Percentiles rank a stretch among this genome's conserved stretches.
phyloP scores from a whole-genome alignment of 2,888 invertebrate species.

The Creontiades dilutus region DNA sequence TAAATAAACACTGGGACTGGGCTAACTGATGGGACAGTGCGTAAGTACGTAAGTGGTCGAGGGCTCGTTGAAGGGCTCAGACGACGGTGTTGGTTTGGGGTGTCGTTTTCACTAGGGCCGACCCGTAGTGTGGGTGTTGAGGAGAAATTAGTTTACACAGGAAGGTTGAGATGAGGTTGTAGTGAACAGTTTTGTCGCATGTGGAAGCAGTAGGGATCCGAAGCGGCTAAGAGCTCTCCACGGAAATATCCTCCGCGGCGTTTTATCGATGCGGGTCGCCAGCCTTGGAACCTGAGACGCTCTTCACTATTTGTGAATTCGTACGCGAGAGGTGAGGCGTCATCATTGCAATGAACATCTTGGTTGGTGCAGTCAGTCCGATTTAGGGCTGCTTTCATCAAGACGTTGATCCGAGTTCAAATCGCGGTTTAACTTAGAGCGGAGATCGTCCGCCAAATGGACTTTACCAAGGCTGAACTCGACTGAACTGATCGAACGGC shows the following conservation, averaged over 20 bases:
- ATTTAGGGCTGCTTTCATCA: too few species aligned
- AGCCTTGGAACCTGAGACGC: too few species aligned
- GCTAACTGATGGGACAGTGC: conserved; percentile 68
- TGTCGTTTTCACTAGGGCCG: neutral
- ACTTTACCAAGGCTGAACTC: too few species aligned
- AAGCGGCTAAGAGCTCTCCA: neutral
- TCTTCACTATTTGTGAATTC: too few species aligned
- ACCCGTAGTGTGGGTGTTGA: neutral
- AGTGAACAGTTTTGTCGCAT: conserved; percentile 86
- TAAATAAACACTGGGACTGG: conserved; percentile 66
- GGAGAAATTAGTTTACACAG: conserved; percentile 39
- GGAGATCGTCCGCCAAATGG: too few species aligned
- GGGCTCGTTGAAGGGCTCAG: conserved; percentile 26
- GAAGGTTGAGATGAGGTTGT: conserved; percentile 78
- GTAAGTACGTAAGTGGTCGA: conserved; percentile 65
- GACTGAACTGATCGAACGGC: too few species aligned
- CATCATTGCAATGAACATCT: too few species aligned
- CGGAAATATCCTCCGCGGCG: conserved; percentile 42
- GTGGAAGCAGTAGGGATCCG: conserved; percentile 86
- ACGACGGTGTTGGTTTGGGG: neutral
- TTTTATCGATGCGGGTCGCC: too few species aligned
- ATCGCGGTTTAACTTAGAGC: too few species aligned
- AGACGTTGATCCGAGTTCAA: too few species aligned
- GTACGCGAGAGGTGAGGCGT: too few species aligned
- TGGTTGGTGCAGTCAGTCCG: too few species aligned